Percentiles rank a stretch among this genome's conserved stretches.
Evolutionary conservation across 2,113 vertebrate species (phyloP).

Genomic region (Oceanites oceanicus): DNA sequence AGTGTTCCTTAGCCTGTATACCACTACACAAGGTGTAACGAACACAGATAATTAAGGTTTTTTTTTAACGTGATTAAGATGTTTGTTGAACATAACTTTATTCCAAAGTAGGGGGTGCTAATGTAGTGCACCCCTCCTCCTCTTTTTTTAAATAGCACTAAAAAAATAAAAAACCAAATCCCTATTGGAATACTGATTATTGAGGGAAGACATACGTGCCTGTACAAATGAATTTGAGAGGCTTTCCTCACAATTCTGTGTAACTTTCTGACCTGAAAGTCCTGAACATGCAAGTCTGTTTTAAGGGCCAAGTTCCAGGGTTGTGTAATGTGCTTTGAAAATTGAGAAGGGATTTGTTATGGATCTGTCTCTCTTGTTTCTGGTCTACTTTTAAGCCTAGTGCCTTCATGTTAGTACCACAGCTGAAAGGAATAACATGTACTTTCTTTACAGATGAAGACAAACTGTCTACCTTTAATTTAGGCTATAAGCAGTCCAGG

Average conservation of each 20-base stretch:
- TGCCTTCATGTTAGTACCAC: not conserved
- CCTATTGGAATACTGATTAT: not conserved
- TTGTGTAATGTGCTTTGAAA: not conserved
- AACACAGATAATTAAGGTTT: not conserved
- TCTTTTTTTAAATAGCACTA: not conserved
- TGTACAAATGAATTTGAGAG: not conserved
- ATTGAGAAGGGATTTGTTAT: not conserved
- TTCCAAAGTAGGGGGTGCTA: not conserved
- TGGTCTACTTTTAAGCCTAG: not conserved
- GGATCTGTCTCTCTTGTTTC: not conserved
- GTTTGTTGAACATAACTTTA: not conserved
- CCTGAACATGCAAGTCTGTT: not conserved
- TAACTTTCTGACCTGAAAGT: not conserved
- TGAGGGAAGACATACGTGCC: accelerated
- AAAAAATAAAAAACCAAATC: not conserved
- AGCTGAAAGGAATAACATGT: not conserved
- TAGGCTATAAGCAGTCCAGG: not conserved
- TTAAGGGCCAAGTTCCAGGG: not conserved
- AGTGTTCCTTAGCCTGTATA: not conserved
- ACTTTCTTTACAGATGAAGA: not conserved
- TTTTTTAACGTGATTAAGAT: not conserved
- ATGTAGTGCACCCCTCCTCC: not conserved
- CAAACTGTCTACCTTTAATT: not conserved
- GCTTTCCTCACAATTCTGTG: not conserved
- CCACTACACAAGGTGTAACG: not conserved